Evolutionary conservation across 2,113 vertebrate species (phyloP).

Genomic region (Periophthalmus modestus): DNA sequence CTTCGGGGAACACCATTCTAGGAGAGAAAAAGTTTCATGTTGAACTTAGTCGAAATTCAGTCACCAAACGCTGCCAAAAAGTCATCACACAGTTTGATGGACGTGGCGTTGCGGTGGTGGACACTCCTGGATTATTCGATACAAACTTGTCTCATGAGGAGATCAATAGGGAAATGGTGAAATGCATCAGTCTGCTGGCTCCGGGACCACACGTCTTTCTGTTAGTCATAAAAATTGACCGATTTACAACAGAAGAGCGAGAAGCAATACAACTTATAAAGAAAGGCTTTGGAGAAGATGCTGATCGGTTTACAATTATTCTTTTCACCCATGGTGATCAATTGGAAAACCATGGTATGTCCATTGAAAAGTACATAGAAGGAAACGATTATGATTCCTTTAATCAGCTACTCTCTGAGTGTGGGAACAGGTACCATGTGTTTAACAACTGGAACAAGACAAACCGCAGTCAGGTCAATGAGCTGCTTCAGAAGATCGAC

Average conservation of each 20-base stretch:
- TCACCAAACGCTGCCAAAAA: background rate
- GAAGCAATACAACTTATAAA: background rate
- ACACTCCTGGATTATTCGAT: background rate
- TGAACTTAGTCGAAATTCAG: background rate
- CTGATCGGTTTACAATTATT: background rate
- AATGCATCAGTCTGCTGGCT: conserved; percentile 1
- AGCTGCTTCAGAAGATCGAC: background rate
- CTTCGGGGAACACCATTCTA: background rate
- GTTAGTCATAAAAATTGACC: background rate
- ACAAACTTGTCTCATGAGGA: background rate
- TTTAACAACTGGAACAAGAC: background rate
- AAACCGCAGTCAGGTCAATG: background rate
- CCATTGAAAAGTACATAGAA: background rate
- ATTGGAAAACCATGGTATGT: background rate
- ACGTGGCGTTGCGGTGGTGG: background rate
- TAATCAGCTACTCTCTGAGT: background rate
- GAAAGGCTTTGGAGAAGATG: background rate
- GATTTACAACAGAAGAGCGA: background rate
- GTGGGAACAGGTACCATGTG: background rate
- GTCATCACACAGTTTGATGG: background rate
- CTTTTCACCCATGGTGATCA: background rate
- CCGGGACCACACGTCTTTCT: background rate
- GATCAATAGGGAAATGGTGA: background rate
- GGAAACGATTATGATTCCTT: background rate
- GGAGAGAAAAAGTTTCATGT: background rate